Evolutionary conservation across 2,113 vertebrate species (phyloP), one percentile per base, ranked within the genome.

Genomic region (Oncorhynchus gorbuscha): DNA sequence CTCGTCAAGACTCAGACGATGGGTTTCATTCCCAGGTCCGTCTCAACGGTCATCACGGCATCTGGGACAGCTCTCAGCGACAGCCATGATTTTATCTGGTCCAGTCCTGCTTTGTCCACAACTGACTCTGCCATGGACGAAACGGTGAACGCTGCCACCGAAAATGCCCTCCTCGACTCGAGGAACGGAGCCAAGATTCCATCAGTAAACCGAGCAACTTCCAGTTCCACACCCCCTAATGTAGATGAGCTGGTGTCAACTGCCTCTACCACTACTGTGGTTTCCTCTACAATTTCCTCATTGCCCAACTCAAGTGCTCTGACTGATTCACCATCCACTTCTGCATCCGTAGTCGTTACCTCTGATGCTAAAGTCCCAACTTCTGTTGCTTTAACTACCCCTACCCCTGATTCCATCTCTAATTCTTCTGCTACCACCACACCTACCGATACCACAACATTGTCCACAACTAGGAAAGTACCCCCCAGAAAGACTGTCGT

Each of bases 1-100:
- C 13, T 30, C 6, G 62, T 32, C 65, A 69, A 55, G 69, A 71
- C 79, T 67, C 83, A 73, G 35, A 86, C 77, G 1, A 61, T 49
- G 3, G 67, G 70, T 20, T 66, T 69, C 16, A 12, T 1, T 5
- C 39, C 80, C 22, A 55, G 74, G 14, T 51, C 49, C 0, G 32
- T 26, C 32, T 76, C 81, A 0, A 16, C 62, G 0, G 70, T 78
- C 5, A 70, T 74, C 58, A 39, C 76, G 1, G 1, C 24, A 26
- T 61, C 59, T 4, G 30, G 55, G 4, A 62, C 26, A 1, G 28
- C 13, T 18, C 18, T 82, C 5, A 66, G 32, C 18, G 48, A 69
- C 8, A 5, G 51, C 13, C 22, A 39, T 55, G n/a, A 59, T 3
- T 2, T 4, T 26, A n/a, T 13, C 22, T 76, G 26, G 3, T 72